A percentile compares a stretch with the other conserved stretches of the same genome.
These are phyloP conservation scores for Trachelus tabidus DNA, from an alignment of 2,888 invertebrate species.

Conservation along the genomic window DNA sequence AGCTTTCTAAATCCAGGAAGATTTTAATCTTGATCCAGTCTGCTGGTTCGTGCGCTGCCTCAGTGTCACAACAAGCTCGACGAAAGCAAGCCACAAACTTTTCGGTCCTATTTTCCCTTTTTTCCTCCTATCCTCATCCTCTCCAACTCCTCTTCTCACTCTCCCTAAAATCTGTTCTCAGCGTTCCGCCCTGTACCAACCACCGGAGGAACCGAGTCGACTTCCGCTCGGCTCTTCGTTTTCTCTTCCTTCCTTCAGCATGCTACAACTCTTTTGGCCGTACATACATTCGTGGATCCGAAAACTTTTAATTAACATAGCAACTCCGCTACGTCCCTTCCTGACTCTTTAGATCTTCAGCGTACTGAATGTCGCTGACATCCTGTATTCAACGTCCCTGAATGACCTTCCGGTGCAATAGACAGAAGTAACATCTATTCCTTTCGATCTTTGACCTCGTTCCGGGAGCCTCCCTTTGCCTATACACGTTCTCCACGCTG, in stretches of 20 bases:
- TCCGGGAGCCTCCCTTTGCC: neutral
- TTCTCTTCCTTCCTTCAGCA: neutral
- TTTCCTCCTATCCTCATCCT: neutral
- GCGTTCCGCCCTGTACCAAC: neutral
- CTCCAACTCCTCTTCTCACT: neutral
- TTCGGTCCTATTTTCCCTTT: neutral
- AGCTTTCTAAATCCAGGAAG: conserved; percentile 10
- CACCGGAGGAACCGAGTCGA: neutral
- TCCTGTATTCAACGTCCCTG: neutral
- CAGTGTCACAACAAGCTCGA: neutral
- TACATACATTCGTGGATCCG: conserved; percentile 14
- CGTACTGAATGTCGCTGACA: neutral
- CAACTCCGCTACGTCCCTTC: neutral
- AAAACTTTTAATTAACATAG: conserved; percentile 33
- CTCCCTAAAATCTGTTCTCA: neutral
- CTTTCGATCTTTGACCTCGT: neutral
- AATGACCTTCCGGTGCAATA: neutral
- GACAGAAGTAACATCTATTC: neutral
- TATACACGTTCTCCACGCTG: neutral
- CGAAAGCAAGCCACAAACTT: neutral
- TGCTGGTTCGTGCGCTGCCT: neutral
- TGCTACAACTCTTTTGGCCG: neutral
- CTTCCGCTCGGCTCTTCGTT: neutral
- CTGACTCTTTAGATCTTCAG: neutral
- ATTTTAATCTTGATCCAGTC: conserved; percentile 14